These are phyloP conservation scores for Cynocephalus volans DNA, from an alignment of 2,113 vertebrate genomes.

Conservation along the genomic window DNA sequence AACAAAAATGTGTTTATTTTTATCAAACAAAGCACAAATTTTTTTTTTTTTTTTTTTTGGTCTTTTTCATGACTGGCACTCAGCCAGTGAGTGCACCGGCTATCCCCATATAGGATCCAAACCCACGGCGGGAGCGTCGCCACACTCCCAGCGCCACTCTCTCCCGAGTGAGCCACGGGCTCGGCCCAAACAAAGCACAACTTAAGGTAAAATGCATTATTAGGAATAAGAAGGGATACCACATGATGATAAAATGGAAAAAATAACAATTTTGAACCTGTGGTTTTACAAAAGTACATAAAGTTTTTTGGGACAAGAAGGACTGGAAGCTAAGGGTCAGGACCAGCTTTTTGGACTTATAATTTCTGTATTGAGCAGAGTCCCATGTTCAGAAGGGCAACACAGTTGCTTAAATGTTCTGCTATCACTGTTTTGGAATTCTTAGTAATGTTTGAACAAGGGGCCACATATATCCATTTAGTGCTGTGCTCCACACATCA, in stretches of 20 bases:
- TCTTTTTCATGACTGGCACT: too few species aligned
- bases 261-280: not conserved
- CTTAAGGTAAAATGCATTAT: not conserved
- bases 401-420: not conserved
- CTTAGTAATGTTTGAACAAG: too few species aligned
- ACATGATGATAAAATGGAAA: not conserved
- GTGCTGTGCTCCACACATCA: not conserved
- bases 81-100: too few species aligned
- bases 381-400: not conserved
- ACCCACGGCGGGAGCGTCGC: too few species aligned
- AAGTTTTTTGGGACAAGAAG: not conserved
- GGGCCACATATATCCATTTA: not conserved
- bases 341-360: not conserved
- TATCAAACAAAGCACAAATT: constrained; percentile 19
- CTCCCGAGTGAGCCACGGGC: too few species aligned
- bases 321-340: not conserved
- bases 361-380: not conserved
- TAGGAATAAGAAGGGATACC: not conserved
- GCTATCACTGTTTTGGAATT: too few species aligned
- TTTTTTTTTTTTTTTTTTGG: too few species aligned
- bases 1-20: not conserved
- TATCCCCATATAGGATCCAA: too few species aligned
- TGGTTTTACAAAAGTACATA: not conserved
- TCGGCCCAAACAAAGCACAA: not conserved
- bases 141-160: too few species aligned